phyloP scores from a whole-genome alignment of 2,113 vertebrate genomes.

The Leucosticte australis region DNA sequence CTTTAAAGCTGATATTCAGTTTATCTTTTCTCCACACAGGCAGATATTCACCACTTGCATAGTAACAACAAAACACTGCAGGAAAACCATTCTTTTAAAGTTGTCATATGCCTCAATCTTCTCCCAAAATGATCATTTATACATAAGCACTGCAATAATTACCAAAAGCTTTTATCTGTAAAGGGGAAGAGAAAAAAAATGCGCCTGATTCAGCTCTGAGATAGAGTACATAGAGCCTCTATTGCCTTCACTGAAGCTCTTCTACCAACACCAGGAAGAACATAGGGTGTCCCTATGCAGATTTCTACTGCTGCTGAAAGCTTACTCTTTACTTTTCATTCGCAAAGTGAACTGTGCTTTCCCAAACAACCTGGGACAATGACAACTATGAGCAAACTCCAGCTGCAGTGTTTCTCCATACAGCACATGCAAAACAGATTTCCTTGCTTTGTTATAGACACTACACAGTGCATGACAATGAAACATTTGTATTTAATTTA shows the following conservation, averaged over 20 bases:
- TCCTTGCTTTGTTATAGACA: constrained; percentile 48
- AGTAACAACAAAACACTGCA: constrained; percentile 23
- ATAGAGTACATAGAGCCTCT: not conserved
- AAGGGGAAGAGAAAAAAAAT: not conserved
- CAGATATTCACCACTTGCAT: constrained; percentile 44
- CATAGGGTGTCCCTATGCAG: not conserved
- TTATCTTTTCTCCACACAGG: constrained; percentile 25
- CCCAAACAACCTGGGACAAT: not conserved
- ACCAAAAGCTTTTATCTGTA: constrained; percentile 60
- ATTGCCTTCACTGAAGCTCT: not conserved
- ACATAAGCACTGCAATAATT: constrained; percentile 73
- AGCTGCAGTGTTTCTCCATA: not conserved
- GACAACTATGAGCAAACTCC: not conserved
- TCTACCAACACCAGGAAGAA: not conserved
- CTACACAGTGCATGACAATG: not conserved
- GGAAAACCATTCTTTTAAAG: not conserved
- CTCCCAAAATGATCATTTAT: constrained; percentile 70
- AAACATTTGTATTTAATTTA: constrained; percentile 52
- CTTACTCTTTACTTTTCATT: not conserved
- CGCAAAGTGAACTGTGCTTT: not conserved
- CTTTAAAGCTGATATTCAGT: constrained; percentile 31
- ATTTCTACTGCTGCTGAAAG: not conserved
- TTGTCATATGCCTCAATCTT: constrained; percentile 20
- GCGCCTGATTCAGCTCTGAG: not conserved
- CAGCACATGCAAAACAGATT: constrained; percentile 14